These are phyloP conservation scores for Urocynchramus pylzowi DNA, from an alignment of 2,113 vertebrate genomes.

Conservation along the genomic window DNA sequence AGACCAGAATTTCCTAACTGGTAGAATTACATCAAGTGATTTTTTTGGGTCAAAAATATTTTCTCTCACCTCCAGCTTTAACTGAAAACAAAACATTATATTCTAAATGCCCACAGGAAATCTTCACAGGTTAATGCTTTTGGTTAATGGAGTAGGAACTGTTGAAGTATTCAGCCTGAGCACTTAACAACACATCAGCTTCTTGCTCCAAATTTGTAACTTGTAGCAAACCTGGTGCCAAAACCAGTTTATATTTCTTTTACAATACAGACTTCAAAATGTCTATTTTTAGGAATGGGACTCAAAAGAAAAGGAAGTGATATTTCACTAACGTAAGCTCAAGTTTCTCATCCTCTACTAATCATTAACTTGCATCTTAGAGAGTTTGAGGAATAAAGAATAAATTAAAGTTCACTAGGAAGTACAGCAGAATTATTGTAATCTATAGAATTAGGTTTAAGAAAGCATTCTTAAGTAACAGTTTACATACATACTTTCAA, in stretches of 20 bases:
- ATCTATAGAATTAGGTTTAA: neutral
- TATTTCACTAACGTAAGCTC: neutral
- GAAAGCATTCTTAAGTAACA: neutral
- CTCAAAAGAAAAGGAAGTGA: neutral
- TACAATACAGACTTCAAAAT: neutral
- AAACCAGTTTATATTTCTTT: neutral
- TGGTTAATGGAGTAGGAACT: slow-evolving; percentile 45
- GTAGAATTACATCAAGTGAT: slow-evolving; percentile 6
- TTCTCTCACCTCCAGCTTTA: slow-evolving; percentile 1
- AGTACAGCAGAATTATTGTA: neutral
- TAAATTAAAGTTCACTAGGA: neutral
- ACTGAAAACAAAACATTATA: slow-evolving; percentile 27
- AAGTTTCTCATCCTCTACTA: neutral
- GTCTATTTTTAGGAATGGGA: neutral
- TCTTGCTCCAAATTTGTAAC: slow-evolving; percentile 47
- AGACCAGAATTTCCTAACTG: neutral
- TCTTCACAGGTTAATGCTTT: slow-evolving; percentile 33
- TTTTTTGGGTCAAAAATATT: neutral
- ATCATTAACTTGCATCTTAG: neutral
- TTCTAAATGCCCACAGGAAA: slow-evolving; percentile 24
- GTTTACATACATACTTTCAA: neutral
- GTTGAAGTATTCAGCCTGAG: slow-evolving; percentile 24
- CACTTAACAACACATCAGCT: slow-evolving; percentile 45
- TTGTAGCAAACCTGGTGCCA: neutral
- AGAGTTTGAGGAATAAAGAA: neutral